Percentiles rank a stretch among this genome's conserved stretches.
Conservation (phyloP, 2,113 vertebrate species). For the Tapirus terrestris region DNA sequence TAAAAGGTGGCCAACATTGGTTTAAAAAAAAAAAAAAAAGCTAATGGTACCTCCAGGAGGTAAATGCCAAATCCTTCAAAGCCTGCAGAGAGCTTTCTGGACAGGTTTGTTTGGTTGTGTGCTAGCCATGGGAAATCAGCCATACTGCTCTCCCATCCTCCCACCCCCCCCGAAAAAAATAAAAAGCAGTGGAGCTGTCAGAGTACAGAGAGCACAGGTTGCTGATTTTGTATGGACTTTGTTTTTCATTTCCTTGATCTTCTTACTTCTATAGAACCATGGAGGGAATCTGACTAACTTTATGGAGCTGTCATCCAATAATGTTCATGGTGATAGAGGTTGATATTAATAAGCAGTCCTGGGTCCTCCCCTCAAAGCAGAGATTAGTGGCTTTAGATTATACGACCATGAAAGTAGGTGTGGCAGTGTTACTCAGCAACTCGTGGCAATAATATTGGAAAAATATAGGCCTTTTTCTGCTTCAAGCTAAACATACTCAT, state of each 20-base stretch:
- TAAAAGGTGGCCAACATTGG: neutral
- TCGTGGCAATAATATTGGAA: neutral
- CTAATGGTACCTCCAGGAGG: neutral
- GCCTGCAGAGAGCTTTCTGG: neutral
- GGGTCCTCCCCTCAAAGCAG: neutral
- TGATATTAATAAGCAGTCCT: neutral
- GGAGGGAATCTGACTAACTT: neutral
- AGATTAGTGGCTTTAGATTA: neutral
- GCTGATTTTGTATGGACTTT: neutral
- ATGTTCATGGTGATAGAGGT: neutral
- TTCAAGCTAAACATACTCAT: neutral
- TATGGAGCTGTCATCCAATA: neutral
- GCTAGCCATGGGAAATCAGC: neutral
- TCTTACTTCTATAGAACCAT: neutral
- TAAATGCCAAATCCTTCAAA: neutral
- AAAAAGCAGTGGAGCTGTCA: neutral
- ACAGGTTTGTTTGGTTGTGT: fast-evolving
- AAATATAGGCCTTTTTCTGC: slow-evolving; percentile 45
- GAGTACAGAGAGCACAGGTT: neutral
- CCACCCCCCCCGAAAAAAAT: neutral
- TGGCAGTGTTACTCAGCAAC: neutral
- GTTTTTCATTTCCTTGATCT: neutral
- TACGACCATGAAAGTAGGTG: neutral
- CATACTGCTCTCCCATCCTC: too few relatives aligned
- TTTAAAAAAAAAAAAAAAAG: neutral